Percentiles rank a stretch among this genome's conserved stretches.
These are phyloP conservation scores for Pristionchus fissidentatus DNA, from an alignment of 2,888 invertebrate genomes.

Conservation along the genomic window DNA sequence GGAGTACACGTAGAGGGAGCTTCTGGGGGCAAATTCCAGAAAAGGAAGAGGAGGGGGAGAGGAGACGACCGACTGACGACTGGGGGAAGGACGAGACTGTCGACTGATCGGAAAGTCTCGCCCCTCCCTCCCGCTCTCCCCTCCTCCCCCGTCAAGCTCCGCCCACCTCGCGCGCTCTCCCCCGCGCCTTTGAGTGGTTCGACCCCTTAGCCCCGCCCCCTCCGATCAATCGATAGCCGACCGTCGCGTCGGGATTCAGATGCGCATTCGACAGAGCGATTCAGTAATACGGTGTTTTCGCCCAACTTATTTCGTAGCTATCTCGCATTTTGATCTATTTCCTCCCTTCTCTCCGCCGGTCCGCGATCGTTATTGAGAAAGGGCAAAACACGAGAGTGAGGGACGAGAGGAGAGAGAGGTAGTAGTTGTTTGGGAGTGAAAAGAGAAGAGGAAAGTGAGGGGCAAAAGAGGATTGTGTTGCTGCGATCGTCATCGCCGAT, in stretches of 20 bases:
- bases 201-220: neutral
- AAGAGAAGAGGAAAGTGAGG: neutral
- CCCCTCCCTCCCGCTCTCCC: conserved; percentile 16
- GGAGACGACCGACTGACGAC: conserved; percentile 17
- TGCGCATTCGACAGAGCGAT: neutral
- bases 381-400: neutral
- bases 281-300: neutral
- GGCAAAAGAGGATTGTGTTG: no score
- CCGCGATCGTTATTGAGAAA: conserved; percentile 6
- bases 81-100: conserved; percentile 41
- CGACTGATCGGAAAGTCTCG: conserved; percentile 24
- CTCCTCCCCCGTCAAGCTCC: neutral
- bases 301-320: neutral
- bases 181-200: neutral
- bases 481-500: no score
- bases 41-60: neutral
- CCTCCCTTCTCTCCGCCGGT: neutral
- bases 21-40: neutral
- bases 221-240: neutral
- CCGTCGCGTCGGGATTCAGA: neutral
- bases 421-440: conserved; percentile 25
- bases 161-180: conserved; percentile 35
- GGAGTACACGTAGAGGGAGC: neutral
- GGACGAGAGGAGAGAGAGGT: neutral
- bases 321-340: neutral